Evolutionary conservation across 2,888 invertebrate genomes (phyloP), one percentile per base, ranked within the genome.

Genomic region (Lypha dubia): DNA sequence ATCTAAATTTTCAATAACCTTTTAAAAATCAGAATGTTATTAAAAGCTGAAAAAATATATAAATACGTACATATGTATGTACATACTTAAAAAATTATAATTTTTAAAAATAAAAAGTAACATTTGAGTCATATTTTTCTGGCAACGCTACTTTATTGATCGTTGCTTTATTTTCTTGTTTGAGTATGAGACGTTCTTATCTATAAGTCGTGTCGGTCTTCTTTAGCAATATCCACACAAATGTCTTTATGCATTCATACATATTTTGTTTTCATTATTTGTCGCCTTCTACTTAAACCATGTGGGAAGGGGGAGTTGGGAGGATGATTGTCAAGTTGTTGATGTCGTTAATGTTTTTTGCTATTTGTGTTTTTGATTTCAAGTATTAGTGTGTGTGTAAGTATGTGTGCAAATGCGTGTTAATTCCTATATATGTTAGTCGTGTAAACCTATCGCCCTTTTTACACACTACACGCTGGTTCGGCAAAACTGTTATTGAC

Each of bases 181-280:
- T 73, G 38, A 56, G 53, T 79, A 63, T 67, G 76, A 41, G 76
- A 77, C 60, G 49, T 68, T 84, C 76, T 84, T 84, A 84, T 84
- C 84, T 73, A 62, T 65, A 84, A 81, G 84, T 80, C 76, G 76
- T 49, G 24, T 75, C 65, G 71, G 63, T 77, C 46, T 82, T 70
- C 70, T 77, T 41, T 60, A 63, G 13, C 53, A 60, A 71, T 62
- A 53, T 44, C 20, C 17, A 67, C 32, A 67, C 28, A 44, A 35
- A 65, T 35, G 24, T 35, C 41, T 82, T 53, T 71, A 63, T 63
- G 49, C 65, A 74, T 60, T 70, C 35, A 70, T 68, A 75, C 70
- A 80, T n/a, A n/a, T 75, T 80, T 76, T 76, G 60, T 56, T 84
- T 77, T 73, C 60, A 60, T 74, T 74, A 74, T 76, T 84, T 71